Conservation (phyloP, 2,797 vertebrate species). For the Tangara arthus region DNA sequence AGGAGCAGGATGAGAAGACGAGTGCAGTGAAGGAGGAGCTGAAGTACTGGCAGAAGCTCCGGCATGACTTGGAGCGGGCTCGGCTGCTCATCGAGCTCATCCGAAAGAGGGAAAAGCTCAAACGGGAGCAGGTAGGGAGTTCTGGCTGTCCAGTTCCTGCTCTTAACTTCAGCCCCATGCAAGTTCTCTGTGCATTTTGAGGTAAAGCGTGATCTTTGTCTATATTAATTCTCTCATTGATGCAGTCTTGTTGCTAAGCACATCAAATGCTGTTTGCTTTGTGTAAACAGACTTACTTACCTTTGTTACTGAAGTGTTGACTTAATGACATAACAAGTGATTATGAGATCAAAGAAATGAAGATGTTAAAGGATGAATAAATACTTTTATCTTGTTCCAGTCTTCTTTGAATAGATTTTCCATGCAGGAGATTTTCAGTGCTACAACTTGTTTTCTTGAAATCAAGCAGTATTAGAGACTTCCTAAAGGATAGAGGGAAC, state of each 20-base stretch:
- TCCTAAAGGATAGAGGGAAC: neutral
- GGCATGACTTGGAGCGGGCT: slow-evolving; percentile 94
- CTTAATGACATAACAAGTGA: neutral
- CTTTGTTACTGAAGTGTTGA: neutral
- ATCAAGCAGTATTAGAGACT: neutral
- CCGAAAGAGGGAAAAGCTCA: slow-evolving; percentile 88
- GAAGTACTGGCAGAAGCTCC: slow-evolving; percentile 96
- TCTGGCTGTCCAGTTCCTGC: neutral
- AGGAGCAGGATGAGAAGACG: slow-evolving; percentile 90
- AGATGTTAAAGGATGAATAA: neutral
- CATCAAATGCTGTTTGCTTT: neutral
- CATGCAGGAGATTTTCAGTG: neutral
- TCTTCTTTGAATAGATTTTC: neutral
- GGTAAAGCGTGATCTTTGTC: neutral
- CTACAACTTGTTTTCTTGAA: neutral
- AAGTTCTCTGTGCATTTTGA: neutral
- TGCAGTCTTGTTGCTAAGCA: neutral
- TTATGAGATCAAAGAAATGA: slow-evolving; percentile 26
- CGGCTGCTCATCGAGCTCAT: slow-evolving; percentile 94
- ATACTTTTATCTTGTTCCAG: neutral
- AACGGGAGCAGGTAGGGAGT: slow-evolving; percentile 86
- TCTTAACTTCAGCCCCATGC: neutral
- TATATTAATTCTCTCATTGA: neutral
- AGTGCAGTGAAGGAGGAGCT: slow-evolving; percentile 92
- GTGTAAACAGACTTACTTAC: neutral